Conservation (phyloP, 2,888 invertebrate species). For the Bursaphelenchus okinawaensis region DNA sequence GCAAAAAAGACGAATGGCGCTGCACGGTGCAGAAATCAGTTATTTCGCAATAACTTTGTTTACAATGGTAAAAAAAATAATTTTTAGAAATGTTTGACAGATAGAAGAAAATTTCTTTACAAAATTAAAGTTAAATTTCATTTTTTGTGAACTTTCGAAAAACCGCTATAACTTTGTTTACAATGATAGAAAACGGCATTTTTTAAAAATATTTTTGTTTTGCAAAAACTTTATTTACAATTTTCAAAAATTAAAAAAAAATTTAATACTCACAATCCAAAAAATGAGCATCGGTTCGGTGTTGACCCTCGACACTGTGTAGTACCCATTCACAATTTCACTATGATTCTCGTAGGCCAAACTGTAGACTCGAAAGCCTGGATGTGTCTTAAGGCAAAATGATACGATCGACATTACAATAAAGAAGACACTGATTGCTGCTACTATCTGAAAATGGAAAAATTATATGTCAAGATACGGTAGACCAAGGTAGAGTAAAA, state of each 20-base stretch:
- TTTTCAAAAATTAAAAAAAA: background rate
- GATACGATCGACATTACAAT: constrained; percentile 89
- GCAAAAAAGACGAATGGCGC: too few species aligned
- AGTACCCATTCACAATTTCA: constrained; percentile 12
- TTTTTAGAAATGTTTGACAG: too few species aligned
- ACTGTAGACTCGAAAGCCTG: constrained; percentile 73
- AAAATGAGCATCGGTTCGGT: constrained; percentile 51
- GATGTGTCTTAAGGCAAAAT: constrained; percentile 92
- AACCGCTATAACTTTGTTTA: too few species aligned
- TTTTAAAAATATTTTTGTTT: background rate
- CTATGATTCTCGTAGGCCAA: constrained; percentile 30
- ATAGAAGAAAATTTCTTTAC: too few species aligned
- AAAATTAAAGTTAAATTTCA: too few species aligned
- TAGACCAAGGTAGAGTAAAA: too few species aligned
- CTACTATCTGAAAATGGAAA: constrained; percentile 73
- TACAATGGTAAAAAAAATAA: too few species aligned
- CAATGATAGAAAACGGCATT: too few species aligned
- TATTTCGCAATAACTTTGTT: too few species aligned
- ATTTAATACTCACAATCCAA: constrained; percentile 16
- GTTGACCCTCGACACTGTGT: constrained; percentile 29
- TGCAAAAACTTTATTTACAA: background rate
- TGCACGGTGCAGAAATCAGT: too few species aligned
- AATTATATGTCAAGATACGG: background rate
- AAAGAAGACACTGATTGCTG: constrained; percentile 86
- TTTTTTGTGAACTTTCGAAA: too few species aligned